Evolutionary conservation across 2,797 vertebrate genomes (phyloP), one percentile per base, ranked within the genome.

Genomic region (Bovichtus diacanthus): DNA sequence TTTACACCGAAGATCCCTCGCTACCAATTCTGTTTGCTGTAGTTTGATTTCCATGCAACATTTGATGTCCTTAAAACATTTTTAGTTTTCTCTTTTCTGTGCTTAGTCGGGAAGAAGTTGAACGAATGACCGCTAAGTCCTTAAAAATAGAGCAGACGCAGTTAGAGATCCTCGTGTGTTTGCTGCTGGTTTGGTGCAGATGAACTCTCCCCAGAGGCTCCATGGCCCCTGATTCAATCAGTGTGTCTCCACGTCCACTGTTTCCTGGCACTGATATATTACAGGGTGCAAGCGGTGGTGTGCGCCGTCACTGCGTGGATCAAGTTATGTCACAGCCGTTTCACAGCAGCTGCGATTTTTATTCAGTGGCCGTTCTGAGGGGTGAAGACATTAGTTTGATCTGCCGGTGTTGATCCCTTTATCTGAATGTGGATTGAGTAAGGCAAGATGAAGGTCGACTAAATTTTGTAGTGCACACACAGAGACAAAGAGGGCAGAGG

Each of bases 251-350:
- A 82, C 66, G 80, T 94, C 88, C 89, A 86, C 88, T 81, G 81
- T 92, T 90, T 93, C 88, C 93, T 95, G 95, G 94, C 95, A 95
- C 92, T 96, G 95, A 96, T 95, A 59, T 94, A 96, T 95, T 90
- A 82, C 94, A 79, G 88, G 88, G 92, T 88, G 88, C 87, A 84
- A 74, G 79, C 81, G 68, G 82, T 70, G 84, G 82, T 84, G 92
- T 92, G 93, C 61, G 83, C 86, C 85, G 85, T 95, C 93, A 91
- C 90, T 70, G 87, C 85, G 84, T 78, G 91, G 93, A 95, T 95
- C 94, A 93, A 93, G 93, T 95, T 95, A 95, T 95, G 94, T 95
- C 93, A 93, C 90, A 91, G 88, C 85, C 83, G 56, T 87, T 93
- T 92, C 90, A 85, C 89, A 59, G 87, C 84, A 71, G 80, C 82